These are phyloP conservation scores for Papilio helenus DNA, from an alignment of 1,140 invertebrate species.

Conservation along the genomic window DNA sequence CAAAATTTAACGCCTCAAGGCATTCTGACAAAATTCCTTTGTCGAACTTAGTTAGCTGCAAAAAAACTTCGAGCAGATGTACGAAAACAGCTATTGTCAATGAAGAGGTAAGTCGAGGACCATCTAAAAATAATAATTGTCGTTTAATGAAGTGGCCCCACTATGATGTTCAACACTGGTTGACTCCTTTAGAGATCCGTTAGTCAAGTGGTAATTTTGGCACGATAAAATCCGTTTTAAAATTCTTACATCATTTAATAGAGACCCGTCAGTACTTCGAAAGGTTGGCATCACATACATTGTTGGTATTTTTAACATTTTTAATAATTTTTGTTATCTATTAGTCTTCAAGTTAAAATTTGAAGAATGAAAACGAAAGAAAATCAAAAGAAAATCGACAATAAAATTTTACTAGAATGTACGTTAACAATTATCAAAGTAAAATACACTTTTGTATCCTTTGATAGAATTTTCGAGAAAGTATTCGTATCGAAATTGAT, in stretches of 20 bases:
- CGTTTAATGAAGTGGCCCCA: conserved; percentile 63
- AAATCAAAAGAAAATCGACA: no score
- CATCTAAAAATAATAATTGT: conserved; percentile 60
- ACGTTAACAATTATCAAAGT: no score
- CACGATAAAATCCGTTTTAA: not conserved
- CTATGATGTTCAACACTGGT: conserved; percentile 46
- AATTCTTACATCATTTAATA: not conserved
- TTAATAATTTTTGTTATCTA: no score
- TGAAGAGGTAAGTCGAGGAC: conserved; percentile 53
- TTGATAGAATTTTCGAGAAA: no score
- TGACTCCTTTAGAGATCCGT: conserved; percentile 43
- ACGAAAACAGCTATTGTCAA: conserved; percentile 55
- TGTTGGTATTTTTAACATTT: no score
- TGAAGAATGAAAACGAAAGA: no score
- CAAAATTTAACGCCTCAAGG: conserved; percentile 63
- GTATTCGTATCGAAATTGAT: no score
- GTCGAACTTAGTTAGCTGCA: conserved; percentile 46
- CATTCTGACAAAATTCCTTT: conserved; percentile 54
- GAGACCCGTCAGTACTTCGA: no score
- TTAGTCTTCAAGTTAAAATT: no score
- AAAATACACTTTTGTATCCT: no score
- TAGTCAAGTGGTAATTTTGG: conserved; percentile 26
- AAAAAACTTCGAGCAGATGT: conserved; percentile 61
- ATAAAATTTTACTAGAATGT: no score
- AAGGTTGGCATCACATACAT: no score